Evolutionary conservation across 92 coral and sea anemone species (phyloP).

Genomic region (Blastomussa wellsi): DNA sequence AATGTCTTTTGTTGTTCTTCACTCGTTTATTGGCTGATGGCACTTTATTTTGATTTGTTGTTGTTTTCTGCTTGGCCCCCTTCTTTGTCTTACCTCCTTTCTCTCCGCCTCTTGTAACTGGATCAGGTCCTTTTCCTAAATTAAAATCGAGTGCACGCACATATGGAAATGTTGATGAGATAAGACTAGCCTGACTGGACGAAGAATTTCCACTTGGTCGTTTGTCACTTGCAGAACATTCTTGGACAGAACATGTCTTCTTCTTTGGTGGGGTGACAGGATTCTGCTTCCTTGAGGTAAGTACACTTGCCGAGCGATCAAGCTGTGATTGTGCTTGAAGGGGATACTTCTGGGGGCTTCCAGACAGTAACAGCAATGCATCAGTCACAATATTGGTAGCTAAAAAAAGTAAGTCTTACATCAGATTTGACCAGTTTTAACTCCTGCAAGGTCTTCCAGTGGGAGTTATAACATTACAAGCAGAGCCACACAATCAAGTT

Average conservation of each 20-base stretch:
- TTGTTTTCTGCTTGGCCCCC: not conserved
- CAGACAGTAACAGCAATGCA: conserved; percentile 75
- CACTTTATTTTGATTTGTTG: not conserved
- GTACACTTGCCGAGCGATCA: not conserved
- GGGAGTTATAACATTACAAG: no score
- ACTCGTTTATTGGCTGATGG: conserved; percentile 4
- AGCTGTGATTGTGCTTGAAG: not conserved
- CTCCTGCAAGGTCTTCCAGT: not conserved
- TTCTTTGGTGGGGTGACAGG: conserved; percentile 8
- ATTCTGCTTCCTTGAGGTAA: not conserved
- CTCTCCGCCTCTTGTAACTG: conserved; percentile 16
- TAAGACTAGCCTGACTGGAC: conserved; percentile 3
- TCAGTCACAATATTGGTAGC: conserved; percentile 69
- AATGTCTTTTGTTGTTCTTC: not conserved
- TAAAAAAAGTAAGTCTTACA: conserved; percentile 11
- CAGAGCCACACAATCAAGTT: no score
- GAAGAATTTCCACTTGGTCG: not conserved
- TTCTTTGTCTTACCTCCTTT: conserved; percentile 13
- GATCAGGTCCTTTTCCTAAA: not conserved
- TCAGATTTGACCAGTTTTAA: not conserved
- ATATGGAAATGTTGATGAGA: conserved; percentile 35
- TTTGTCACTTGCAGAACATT: not conserved
- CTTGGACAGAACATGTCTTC: not conserved
- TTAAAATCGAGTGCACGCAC: conserved; percentile 40
- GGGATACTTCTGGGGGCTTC: conserved; percentile 65